Evolutionary conservation across 2,113 vertebrate species (phyloP), one percentile per base, ranked within the genome.

Genomic region (Empidonax traillii): DNA sequence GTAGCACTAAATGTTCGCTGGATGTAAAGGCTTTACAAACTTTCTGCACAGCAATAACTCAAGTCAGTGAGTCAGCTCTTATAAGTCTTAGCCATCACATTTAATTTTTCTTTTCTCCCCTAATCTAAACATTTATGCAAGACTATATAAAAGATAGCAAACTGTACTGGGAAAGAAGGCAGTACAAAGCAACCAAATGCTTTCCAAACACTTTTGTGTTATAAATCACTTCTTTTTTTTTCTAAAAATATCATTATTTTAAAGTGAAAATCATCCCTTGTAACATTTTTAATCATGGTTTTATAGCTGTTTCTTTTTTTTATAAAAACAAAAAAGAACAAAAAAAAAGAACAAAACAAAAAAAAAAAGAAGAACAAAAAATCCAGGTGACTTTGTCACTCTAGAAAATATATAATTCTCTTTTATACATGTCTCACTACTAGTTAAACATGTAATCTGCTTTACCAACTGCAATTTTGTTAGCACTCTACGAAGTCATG

Each of bases 41-140:
- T 95, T 97, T 97, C 94, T 96, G 92, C 97, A 97, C 90, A 98
- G 97, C 95, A 97, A 97, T 97, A 97, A 96, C 92, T 97, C 94
- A 92, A 97, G 94, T 94, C 96, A 96, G 55, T 97, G 97, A 91
- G 90, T 98, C 96, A 97, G 92, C 96, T 93, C 85, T 96, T 97
- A 88, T 82, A 97, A 94, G 88, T 97, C 95, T 97, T 96, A 92
- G 95, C 94, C 95, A 78, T 94, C 93, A 90, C 96, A 96, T 92
- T 82, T 94, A 94, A 90, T 87, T 97, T 97, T 95, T 88, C 75
- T 87, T 95, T 92, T 83, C 91, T 94, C 66, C 94, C 91, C 93
- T 92, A 97, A 96, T 93, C 92, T 96, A 97, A 97, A 96, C 79
- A 94, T 94, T 96, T 97, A 95, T 97, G 97, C 97, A 97, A 96